phyloP scores from a whole-genome alignment of 2,113 vertebrate genomes.

The Gavia stellata region DNA sequence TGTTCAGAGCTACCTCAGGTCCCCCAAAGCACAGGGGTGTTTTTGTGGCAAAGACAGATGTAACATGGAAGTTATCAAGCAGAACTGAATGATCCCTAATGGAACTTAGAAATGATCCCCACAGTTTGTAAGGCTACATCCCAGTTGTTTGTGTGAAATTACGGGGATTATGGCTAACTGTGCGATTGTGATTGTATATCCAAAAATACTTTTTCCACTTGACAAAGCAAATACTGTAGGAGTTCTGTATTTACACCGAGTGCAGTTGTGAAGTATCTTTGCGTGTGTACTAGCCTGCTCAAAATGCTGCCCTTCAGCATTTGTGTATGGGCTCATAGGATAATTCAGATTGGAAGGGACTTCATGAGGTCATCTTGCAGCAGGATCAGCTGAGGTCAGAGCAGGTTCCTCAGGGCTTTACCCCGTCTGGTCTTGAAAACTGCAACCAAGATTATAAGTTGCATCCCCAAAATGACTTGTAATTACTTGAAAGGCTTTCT shows the following conservation, averaged over 20 bases:
- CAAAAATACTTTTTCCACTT: not conserved
- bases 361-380: not conserved
- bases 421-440: not conserved
- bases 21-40: accelerated
- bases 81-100: not conserved
- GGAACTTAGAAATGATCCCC: not conserved
- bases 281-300: accelerated
- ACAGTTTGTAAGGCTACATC: not conserved
- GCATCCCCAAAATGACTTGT: not conserved
- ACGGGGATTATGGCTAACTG: not conserved
- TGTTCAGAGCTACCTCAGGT: not conserved
- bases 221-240: not conserved
- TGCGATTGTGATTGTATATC: not conserved
- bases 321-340: not conserved
- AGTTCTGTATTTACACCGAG: not conserved
- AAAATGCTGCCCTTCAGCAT: not conserved
- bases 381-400: not conserved
- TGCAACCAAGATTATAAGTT: not conserved
- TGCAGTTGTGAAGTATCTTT: not conserved
- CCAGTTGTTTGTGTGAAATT: not conserved
- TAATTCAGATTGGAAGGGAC: not conserved
- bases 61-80: not conserved
- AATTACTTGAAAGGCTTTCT: not conserved
- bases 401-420: not conserved
- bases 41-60: not conserved